A percentile compares a stretch with the other conserved stretches of the same genome.
These are phyloP conservation scores for Syndactyla subalaris DNA, from an alignment of 2,797 vertebrate species.

Conservation along the genomic window DNA sequence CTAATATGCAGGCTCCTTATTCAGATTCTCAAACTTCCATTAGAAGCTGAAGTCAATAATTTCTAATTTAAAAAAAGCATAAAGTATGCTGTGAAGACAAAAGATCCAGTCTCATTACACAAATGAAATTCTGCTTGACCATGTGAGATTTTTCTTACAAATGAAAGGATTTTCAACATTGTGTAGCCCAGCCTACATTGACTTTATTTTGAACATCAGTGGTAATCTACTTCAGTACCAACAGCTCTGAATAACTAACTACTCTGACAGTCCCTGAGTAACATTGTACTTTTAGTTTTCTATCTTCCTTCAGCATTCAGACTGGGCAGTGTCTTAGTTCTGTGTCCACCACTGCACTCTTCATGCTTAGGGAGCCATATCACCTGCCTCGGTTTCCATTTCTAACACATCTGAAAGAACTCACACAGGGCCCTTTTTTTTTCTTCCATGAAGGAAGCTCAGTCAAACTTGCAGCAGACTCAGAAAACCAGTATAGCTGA, in stretches of 20 bases:
- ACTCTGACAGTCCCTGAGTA: not conserved
- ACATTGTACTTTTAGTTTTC: not conserved
- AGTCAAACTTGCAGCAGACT: not conserved
- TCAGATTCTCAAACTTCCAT: not conserved
- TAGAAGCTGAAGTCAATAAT: not conserved
- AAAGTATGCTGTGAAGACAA: not conserved
- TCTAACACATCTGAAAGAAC: not conserved
- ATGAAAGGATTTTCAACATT: not conserved
- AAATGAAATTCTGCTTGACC: not conserved
- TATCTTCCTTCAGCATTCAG: not conserved
- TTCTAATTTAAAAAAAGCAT: not conserved
- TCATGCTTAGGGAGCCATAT: not conserved
- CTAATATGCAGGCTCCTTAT: not conserved
- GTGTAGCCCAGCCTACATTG: not conserved
- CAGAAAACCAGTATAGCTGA: not conserved
- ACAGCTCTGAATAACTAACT: not conserved
- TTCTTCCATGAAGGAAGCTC: not conserved
- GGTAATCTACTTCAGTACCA: not conserved
- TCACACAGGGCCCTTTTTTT: not conserved
- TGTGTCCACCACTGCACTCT: not conserved
- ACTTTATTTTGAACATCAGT: not conserved
- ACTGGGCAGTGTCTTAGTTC: not conserved
- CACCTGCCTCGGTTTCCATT: not conserved
- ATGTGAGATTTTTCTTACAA: not conserved
- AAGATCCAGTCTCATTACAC: not conserved